phyloP scores from a whole-genome alignment of 2,113 vertebrate genomes.

The Daubentonia madagascariensis region DNA sequence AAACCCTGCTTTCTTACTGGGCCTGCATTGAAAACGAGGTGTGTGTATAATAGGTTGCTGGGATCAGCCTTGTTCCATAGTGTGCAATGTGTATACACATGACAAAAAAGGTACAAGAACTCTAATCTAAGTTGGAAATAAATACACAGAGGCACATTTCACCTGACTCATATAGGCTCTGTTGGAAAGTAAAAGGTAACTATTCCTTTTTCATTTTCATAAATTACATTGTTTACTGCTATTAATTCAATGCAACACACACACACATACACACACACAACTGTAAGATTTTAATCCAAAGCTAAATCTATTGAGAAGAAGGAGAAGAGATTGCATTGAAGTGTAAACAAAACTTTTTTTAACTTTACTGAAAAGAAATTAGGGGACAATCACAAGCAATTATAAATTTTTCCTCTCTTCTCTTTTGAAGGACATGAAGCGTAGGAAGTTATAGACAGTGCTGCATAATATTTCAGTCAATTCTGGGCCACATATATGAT shows the following conservation, averaged over 20 bases:
- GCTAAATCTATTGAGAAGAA: neutral
- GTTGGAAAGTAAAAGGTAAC: neutral
- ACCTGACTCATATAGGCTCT: neutral
- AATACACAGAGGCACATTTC: neutral
- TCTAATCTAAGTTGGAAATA: constrained; percentile 1
- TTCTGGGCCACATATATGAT: neutral
- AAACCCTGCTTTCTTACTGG: neutral
- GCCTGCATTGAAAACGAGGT: neutral
- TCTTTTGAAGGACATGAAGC: neutral
- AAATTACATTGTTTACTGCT: neutral
- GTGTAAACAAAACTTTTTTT: neutral
- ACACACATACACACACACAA: neutral
- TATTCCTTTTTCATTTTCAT: neutral
- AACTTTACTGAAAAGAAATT: neutral
- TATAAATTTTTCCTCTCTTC: neutral
- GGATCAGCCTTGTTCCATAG: neutral
- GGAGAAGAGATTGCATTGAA: neutral
- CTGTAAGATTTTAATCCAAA: neutral
- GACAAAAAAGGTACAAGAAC: constrained; percentile 36
- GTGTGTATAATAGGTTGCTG: neutral
- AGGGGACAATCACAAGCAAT: neutral
- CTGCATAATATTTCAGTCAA: neutral
- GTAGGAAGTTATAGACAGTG: neutral
- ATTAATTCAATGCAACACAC: neutral
- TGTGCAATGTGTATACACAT: neutral